Conservation (phyloP, 1,140 invertebrate species). For the Drosophila tsacasi region DNA sequence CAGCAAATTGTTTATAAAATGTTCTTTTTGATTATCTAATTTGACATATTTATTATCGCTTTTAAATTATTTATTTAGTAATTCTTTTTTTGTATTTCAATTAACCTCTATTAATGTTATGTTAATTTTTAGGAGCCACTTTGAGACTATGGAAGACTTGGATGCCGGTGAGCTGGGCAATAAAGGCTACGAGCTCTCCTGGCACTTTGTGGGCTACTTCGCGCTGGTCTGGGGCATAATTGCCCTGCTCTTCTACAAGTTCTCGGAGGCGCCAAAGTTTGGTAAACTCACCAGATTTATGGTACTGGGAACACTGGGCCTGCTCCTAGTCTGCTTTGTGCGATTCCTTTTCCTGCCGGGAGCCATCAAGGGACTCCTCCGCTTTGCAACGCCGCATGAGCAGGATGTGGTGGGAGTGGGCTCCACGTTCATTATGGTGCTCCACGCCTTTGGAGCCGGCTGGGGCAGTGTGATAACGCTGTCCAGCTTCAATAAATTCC, state of each 20-base stretch:
- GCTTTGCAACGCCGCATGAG: conserved; percentile 90
- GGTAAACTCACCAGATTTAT: conserved; percentile 59
- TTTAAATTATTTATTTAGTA: not conserved
- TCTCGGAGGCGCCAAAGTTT: conserved; percentile 63
- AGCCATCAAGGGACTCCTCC: conserved; percentile 90
- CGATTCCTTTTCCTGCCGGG: conserved; percentile 87
- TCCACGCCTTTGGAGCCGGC: conserved; percentile 91
- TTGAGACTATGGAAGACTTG: not conserved
- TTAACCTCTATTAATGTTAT: not conserved
- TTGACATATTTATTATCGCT: not conserved
- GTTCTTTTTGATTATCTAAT: not conserved
- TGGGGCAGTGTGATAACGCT: conserved; percentile 96
- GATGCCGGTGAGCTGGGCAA: rapidly evolving
- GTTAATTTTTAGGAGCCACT: conserved; percentile 36
- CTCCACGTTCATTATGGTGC: conserved; percentile 39
- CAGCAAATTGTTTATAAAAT: not conserved
- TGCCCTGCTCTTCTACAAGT: conserved; percentile 57
- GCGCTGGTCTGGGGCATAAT: conserved; percentile 53
- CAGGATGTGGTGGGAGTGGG: conserved; percentile 22
- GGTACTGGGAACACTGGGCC: conserved; percentile 33
- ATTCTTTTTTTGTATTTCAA: not conserved
- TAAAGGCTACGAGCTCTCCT: conserved; percentile 30
- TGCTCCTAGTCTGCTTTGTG: conserved; percentile 52
- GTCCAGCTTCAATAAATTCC: conserved; percentile 95
- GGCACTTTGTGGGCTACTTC: conserved; percentile 34